These are phyloP conservation scores for Labeo catla DNA, from an alignment of 2,113 vertebrate genomes.

Conservation along the genomic window DNA sequence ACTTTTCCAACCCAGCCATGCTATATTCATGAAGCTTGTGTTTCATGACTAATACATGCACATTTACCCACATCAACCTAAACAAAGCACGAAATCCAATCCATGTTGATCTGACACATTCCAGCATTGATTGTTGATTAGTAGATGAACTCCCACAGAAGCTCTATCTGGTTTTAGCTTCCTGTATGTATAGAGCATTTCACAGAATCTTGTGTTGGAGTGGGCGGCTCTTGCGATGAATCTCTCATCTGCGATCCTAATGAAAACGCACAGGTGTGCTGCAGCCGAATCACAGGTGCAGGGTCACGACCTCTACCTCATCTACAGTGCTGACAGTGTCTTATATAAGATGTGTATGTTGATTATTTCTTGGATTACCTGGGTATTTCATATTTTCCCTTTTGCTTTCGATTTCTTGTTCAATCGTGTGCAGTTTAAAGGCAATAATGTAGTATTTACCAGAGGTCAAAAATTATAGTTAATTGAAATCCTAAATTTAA, in stretches of 20 bases:
- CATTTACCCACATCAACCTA: neutral
- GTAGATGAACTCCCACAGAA: neutral
- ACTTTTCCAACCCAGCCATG: neutral
- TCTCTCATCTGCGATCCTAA: neutral
- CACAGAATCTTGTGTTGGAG: neutral
- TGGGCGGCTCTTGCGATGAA: neutral
- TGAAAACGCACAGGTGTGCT: constrained; percentile 4
- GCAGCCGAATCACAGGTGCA: constrained; percentile 10
- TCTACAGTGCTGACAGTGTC: constrained; percentile 5
- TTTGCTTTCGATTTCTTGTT: neutral
- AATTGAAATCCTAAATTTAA: neutral
- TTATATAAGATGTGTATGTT: neutral
- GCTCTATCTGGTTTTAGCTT: neutral
- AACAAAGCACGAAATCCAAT: neutral
- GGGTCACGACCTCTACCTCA: neutral
- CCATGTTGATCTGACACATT: neutral
- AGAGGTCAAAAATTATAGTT: neutral
- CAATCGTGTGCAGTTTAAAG: neutral
- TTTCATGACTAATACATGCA: neutral
- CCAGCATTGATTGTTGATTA: neutral
- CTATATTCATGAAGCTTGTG: neutral
- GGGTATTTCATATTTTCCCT: neutral
- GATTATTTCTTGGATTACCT: neutral
- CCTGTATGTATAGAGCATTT: neutral
- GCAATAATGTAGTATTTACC: neutral